These are phyloP conservation scores for Chionoecetes opilio DNA, from an alignment of 1,140 invertebrate species.

Conservation along the genomic window DNA sequence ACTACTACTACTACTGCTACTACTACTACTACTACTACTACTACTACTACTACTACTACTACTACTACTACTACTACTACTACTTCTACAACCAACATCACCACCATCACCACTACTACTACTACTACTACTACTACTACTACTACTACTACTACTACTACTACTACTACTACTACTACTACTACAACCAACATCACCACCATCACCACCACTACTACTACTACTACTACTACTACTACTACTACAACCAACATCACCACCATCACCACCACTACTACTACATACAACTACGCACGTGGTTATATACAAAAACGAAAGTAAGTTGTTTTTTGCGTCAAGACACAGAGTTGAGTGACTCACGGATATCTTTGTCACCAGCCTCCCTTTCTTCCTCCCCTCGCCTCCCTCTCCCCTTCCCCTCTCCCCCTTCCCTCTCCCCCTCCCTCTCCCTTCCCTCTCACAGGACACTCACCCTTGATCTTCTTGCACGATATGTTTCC, in stretches of 20 bases:
- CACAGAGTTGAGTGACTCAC: not conserved
- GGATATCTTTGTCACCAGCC: not conserved
- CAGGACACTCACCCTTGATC: not conserved
- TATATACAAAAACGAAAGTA: not conserved
- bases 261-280: not conserved
- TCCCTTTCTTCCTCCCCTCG: not conserved
- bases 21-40: not conserved
- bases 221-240: no score
- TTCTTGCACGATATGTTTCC: slow-evolving; percentile 37
- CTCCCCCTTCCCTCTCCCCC: not conserved
- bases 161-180: slow-evolving; percentile 3
- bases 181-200: not conserved
- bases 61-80: slow-evolving; percentile 11
- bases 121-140: slow-evolving; percentile 11
- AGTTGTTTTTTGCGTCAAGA: not conserved
- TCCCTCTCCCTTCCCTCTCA: not conserved
- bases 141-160: slow-evolving; percentile 1
- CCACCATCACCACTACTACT: not conserved
- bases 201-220: not conserved
- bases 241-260: not conserved
- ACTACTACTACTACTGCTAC: not conserved
- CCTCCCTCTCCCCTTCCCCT: not conserved
- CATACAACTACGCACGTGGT: not conserved
- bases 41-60: slow-evolving; percentile 11
- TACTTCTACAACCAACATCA: not conserved